Base-by-base conservation (phyloP, 2,113 vertebrate genomes). In the Notothenia rossii region DNA sequence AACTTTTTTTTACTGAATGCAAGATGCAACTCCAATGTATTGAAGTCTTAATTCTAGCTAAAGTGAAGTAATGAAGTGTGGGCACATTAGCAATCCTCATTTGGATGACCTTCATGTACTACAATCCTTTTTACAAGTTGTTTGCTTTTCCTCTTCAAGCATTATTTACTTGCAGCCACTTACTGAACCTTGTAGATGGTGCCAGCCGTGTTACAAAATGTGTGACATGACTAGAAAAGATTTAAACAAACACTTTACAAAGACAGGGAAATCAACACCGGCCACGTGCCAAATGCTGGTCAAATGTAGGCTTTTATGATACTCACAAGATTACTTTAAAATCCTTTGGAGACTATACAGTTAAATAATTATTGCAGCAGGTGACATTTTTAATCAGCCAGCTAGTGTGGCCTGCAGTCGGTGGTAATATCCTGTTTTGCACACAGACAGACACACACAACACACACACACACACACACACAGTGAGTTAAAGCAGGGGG, bases 401-500 rank as follows among this genome's bases (percentile, higher is more conserved):
- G 70, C 81, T 77, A 77, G 33, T 36, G 63, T 43, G 79, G 68
- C 72, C 43, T 63, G 73, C 58, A 51, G 60, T 53, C 65, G 55
- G 87, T 43, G 74, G 14, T 84, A 77, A 88, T 70, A 72, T 81
- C 68, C 49, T 65, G 12, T 40, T 62, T 40, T 13, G 46, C 55
- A 33, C 25, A 60, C 66, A 73, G 10, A 83, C 66, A 67, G 3
- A 75, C 10, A 70, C 33, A 60, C 67, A 68, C 55, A 76, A 29
- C 29, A 29, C 29, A 20, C 63, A n/a, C n/a, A n/a, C 33, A 60
- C 67, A 68, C 55, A 76, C 29, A 29, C 29, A 72, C 61, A 69
- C 51, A 75, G 76, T 60, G 79, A 60, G 49, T 78, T 22, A 56
- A 85, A 82, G 84, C 72, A 59, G 83, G 72, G 68, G 29, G 79